These are phyloP conservation scores for Ailuropoda melanoleuca DNA, from an alignment of 2,113 vertebrate genomes.

Conservation along the genomic window DNA sequence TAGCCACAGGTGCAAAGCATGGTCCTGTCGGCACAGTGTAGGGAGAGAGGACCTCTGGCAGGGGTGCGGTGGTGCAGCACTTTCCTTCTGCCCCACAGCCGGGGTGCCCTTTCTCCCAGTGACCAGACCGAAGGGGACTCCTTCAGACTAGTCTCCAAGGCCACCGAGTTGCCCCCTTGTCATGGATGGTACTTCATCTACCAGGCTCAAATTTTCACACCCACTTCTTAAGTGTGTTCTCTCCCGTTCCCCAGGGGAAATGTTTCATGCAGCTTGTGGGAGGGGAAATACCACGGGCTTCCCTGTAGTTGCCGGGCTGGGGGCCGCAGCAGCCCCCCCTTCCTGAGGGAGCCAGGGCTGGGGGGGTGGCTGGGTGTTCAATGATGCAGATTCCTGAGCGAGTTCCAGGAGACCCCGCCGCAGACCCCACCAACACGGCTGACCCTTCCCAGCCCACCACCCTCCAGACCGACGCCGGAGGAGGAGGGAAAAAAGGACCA, in stretches of 20 bases:
- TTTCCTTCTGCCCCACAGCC: neutral
- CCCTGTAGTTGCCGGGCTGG: neutral
- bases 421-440: slow-evolving; percentile 13
- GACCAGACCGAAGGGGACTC: neutral
- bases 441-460: slow-evolving; percentile 67
- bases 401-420: slow-evolving; percentile 51
- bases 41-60: neutral
- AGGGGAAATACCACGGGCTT: neutral
- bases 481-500: slow-evolving; percentile 58
- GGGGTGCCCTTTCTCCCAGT: neutral
- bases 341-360: neutral
- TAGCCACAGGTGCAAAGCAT: neutral
- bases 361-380: slow-evolving; percentile 16
- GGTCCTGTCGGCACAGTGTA: neutral
- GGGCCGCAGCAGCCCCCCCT: neutral
- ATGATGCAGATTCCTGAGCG: slow-evolving; percentile 60
- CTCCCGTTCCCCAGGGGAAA: neutral
- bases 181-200: neutral
- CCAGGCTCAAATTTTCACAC: slow-evolving; percentile 55
- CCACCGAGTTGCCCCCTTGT: neutral
- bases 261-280: slow-evolving; percentile 64
- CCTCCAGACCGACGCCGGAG: slow-evolving; percentile 77
- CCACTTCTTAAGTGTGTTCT: slow-evolving; percentile 45
- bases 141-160: neutral
- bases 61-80: neutral